A percentile compares a stretch with the other conserved stretches of the same genome.
phyloP scores from a whole-genome alignment of 2,888 invertebrate species.

The Ochlodes sylvanus region DNA sequence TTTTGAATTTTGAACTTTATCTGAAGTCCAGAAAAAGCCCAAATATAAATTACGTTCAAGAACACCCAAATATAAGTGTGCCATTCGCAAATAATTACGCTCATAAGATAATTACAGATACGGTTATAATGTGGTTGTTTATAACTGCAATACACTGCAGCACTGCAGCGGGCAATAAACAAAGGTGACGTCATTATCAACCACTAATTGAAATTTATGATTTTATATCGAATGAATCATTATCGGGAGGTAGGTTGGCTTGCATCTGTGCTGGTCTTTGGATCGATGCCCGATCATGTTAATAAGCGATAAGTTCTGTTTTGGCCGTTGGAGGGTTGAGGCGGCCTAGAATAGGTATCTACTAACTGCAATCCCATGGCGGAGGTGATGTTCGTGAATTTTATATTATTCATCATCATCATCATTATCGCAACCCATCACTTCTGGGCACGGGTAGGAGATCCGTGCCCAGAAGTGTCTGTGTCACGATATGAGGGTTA shows the following conservation, averaged over 20 bases:
- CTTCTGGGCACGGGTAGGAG: too few relatives aligned
- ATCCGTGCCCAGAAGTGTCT: too few relatives aligned
- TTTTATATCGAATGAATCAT: constrained; percentile 22
- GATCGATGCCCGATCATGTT: background rate
- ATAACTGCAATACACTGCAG: constrained; percentile 29
- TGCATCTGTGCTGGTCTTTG: background rate
- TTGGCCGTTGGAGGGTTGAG: too few relatives aligned
- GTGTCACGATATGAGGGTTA: too few relatives aligned
- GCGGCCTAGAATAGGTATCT: too few relatives aligned
- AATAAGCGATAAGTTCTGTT: background rate
- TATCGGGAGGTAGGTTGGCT: background rate
- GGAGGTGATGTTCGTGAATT: too few relatives aligned
- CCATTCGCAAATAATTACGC: constrained; percentile 14
- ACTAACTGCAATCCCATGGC: too few relatives aligned
- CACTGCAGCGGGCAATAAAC: constrained; percentile 33
- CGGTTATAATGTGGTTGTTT: constrained; percentile 33
- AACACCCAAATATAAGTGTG: constrained; percentile 10
- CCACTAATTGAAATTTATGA: constrained; percentile 32
- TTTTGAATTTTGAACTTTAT: too few relatives aligned
- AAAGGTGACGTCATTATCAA: constrained; percentile 27
- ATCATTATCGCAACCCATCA: too few relatives aligned
- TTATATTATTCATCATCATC: too few relatives aligned
- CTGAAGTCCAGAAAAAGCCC: background rate
- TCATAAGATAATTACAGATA: constrained; percentile 26
- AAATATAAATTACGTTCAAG: background rate